These are phyloP conservation scores for Alca torda DNA, from an alignment of 2,797 vertebrate genomes.

Conservation along the genomic window DNA sequence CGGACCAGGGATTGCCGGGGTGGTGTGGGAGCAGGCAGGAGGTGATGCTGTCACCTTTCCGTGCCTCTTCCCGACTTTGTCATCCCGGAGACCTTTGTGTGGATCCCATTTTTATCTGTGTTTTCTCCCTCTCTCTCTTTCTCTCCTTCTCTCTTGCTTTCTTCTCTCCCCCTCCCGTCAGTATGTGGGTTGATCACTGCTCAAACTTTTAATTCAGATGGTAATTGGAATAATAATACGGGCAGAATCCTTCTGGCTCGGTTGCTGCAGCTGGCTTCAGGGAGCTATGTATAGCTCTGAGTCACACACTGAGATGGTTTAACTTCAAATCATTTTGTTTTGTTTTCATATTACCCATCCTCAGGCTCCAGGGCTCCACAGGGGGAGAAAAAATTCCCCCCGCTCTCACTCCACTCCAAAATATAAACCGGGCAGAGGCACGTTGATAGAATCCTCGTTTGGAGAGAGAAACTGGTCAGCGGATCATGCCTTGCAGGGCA, in stretches of 20 bases:
- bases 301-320: slow-evolving; percentile 77
- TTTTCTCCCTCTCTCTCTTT: slow-evolving; percentile 69
- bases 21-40: slow-evolving; percentile 9
- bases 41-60: slow-evolving; percentile 52
- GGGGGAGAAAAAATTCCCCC: background rate
- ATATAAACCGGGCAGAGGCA: background rate
- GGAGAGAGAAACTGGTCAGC: slow-evolving; percentile 50
- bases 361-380: slow-evolving; percentile 39
- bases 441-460: slow-evolving; percentile 1
- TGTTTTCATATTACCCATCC: slow-evolving; percentile 70
- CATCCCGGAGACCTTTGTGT: slow-evolving; percentile 57
- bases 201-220: slow-evolving; percentile 87
- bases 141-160: slow-evolving; percentile 68
- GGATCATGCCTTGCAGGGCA: slow-evolving; percentile 19
- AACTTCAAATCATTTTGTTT: slow-evolving; percentile 74
- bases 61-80: slow-evolving; percentile 60
- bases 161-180: slow-evolving; percentile 75
- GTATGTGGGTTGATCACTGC: slow-evolving; percentile 81
- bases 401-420: slow-evolving; percentile 23
- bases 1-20: background rate
- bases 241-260: slow-evolving; percentile 81
- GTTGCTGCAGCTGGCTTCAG: slow-evolving; percentile 80
- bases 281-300: slow-evolving; percentile 83
- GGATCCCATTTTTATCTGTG: slow-evolving; percentile 68
- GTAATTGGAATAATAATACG: slow-evolving; percentile 86